These are phyloP conservation scores for Merodon equestris DNA, from an alignment of 2,888 invertebrate genomes.

Conservation along the genomic window DNA sequence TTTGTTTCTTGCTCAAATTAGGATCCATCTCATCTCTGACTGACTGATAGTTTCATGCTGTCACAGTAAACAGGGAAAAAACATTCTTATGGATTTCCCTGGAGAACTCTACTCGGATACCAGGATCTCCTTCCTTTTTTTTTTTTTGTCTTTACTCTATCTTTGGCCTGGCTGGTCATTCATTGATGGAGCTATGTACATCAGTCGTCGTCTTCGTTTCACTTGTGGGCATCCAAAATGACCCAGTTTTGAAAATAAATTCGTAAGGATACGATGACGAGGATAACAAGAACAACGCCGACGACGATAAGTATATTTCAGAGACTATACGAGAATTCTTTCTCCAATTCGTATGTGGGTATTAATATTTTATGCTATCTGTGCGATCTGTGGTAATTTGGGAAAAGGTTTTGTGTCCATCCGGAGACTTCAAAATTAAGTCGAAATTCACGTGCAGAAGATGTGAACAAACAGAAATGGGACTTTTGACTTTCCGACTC, in stretches of 20 bases:
- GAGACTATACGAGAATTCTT: slow-evolving; percentile 13
- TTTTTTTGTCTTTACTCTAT: slow-evolving; percentile 4
- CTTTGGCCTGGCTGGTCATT: slow-evolving; percentile 30
- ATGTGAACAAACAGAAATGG: slow-evolving; percentile 8
- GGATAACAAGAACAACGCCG: too few relatives aligned
- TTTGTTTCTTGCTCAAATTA: slow-evolving; percentile 56
- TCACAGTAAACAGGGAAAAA: slow-evolving; percentile 59
- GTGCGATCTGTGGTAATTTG: slow-evolving; percentile 60
- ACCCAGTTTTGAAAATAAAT: slow-evolving; percentile 45
- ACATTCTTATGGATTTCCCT: slow-evolving; percentile 61
- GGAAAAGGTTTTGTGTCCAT: slow-evolving; percentile 57
- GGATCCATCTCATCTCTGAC: slow-evolving; percentile 67
- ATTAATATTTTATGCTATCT: slow-evolving; percentile 58
- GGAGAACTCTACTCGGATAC: slow-evolving; percentile 47
- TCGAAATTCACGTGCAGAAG: slow-evolving; percentile 43
- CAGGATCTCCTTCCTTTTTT: not conserved
- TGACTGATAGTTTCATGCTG: slow-evolving; percentile 65
- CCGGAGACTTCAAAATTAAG: slow-evolving; percentile 53
- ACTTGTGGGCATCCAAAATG: slow-evolving; percentile 48
- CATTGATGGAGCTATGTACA: slow-evolving; percentile 47
- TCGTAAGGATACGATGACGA: not conserved
- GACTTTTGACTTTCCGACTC: not conserved
- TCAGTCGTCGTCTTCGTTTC: slow-evolving; percentile 15
- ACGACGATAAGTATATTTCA: too few relatives aligned
- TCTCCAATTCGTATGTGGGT: slow-evolving; percentile 16